A percentile compares a stretch with the other conserved stretches of the same genome.
These are phyloP conservation scores for Champsocephalus gunnari DNA, from an alignment of 2,797 vertebrate species.

Conservation along the genomic window DNA sequence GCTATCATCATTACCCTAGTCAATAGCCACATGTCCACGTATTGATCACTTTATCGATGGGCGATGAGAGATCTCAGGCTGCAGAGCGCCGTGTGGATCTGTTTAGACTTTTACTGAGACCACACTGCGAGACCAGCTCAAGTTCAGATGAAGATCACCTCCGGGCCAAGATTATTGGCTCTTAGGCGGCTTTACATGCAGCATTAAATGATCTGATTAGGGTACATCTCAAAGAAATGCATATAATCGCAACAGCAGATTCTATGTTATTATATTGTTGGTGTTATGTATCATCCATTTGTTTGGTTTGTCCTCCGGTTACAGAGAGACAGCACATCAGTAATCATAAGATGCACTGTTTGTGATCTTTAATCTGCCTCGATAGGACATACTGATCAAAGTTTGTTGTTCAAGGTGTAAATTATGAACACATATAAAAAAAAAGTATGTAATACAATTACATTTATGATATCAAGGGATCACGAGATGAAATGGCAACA, in stretches of 20 bases:
- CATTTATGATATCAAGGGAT: not conserved
- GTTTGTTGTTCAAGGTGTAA: constrained; percentile 55
- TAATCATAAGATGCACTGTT: constrained; percentile 49
- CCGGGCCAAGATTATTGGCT: constrained; percentile 76
- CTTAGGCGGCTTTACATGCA: constrained; percentile 62
- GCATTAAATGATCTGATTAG: constrained; percentile 65
- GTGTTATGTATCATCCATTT: constrained; percentile 17
- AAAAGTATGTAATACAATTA: not conserved
- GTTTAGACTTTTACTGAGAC: constrained; percentile 84
- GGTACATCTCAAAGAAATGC: constrained; percentile 55
- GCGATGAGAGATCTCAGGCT: constrained; percentile 82
- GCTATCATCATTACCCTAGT: constrained; percentile 86
- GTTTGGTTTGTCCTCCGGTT: constrained; percentile 45
- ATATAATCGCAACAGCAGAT: constrained; percentile 20
- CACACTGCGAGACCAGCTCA: constrained; percentile 80
- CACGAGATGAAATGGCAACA: constrained; percentile 6
- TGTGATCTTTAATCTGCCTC: constrained; percentile 39
- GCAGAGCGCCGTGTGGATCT: constrained; percentile 78
- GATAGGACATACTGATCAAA: constrained; percentile 49
- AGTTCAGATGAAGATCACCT: constrained; percentile 78
- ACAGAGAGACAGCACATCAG: constrained; percentile 27
- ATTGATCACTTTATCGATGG: constrained; percentile 86
- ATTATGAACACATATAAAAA: constrained; percentile 46
- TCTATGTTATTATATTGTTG: not conserved
- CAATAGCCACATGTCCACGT: constrained; percentile 86